phyloP scores from a whole-genome alignment of 2,113 vertebrate genomes.

The Chaetura pelagica region DNA sequence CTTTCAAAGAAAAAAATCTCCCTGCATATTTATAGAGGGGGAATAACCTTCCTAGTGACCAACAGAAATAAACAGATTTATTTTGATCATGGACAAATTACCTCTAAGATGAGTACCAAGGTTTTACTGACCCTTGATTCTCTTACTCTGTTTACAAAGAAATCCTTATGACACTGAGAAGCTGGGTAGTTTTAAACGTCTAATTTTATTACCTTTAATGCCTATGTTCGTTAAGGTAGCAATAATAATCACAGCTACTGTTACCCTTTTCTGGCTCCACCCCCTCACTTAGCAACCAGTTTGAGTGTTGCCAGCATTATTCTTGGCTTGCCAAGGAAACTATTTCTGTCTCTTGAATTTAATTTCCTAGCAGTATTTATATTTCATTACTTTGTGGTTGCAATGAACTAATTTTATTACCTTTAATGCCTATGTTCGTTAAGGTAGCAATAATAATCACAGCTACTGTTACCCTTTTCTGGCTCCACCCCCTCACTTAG shows the following conservation, averaged over 20 bases:
- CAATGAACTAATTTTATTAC: not conserved
- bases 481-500: not conserved
- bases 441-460: not conserved
- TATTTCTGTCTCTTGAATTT: constrained; percentile 8
- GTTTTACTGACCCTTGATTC: not conserved
- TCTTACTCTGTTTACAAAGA: not conserved
- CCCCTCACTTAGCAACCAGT: constrained; percentile 11
- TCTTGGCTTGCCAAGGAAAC: not conserved
- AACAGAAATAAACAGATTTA: not conserved
- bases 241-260: not conserved
- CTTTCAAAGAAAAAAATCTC: not conserved
- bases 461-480: not conserved
- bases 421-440: not conserved
- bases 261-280: not conserved
- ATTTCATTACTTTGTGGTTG: not conserved
- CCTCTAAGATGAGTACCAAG: not conserved
- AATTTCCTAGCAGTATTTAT: not conserved
- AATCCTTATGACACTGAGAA: not conserved
- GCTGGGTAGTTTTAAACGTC: not conserved
- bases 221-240: not conserved
- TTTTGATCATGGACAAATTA: not conserved
- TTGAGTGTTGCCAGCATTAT: not conserved
- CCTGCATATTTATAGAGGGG: not conserved
- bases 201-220: not conserved
- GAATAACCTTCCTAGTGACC: not conserved